Evolutionary conservation across 2,888 invertebrate genomes (phyloP).

Genomic region (Drosophila recens): DNA sequence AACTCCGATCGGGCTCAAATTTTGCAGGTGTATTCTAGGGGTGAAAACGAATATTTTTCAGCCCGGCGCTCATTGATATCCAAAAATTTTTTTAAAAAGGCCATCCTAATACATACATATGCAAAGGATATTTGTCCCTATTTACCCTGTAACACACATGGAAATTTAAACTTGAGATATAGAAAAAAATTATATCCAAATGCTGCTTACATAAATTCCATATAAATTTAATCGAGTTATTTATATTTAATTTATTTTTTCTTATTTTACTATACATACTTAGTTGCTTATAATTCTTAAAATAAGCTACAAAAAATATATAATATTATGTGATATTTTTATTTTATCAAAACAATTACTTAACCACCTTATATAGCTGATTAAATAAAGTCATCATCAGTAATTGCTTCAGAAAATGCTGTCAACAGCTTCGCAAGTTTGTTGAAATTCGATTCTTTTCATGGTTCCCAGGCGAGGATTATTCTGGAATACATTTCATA

Average conservation of each 20-base stretch:
- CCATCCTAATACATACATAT: no score
- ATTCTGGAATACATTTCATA: slow-evolving; percentile 1
- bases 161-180: background rate
- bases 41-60: no score
- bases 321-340: background rate
- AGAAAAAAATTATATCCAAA: background rate
- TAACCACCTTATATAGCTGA: no score
- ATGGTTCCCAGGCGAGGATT: slow-evolving; percentile 7
- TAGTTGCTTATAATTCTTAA: no score
- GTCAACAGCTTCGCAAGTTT: slow-evolving; percentile 3
- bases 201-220: background rate
- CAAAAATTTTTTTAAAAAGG: no score
- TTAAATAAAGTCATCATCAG: background rate
- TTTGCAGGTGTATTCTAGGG: no score
- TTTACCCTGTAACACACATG: background rate
- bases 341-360: background rate
- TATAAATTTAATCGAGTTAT: background rate
- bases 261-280: no score
- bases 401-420: background rate
- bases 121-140: background rate
- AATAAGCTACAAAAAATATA: background rate
- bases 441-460: background rate
- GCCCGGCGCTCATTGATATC: no score
- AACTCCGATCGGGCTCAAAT: no score
- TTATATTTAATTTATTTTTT: no score